Evolutionary conservation across 2,888 invertebrate genomes (phyloP).

Genomic region (Ennomos erosarius): DNA sequence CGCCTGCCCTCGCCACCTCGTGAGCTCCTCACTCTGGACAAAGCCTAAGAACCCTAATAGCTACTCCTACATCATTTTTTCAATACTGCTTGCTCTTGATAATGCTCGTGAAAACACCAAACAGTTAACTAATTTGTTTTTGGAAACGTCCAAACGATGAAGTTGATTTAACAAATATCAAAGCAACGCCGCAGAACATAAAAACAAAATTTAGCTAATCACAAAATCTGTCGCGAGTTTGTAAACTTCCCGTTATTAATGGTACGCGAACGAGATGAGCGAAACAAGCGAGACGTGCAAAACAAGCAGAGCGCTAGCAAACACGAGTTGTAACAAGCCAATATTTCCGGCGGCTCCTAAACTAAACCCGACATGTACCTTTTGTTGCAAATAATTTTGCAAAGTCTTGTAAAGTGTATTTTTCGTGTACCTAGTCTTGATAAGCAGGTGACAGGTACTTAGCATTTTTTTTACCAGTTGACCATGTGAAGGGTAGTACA

Average conservation of each 20-base stretch:
- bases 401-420: too few relatives aligned
- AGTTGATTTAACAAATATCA: slow-evolving; percentile 9
- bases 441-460: too few relatives aligned
- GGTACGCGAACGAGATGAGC: slow-evolving; percentile 4
- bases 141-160: slow-evolving; percentile 1
- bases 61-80: too few relatives aligned
- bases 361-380: background rate
- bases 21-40: too few relatives aligned
- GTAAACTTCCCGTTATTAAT: slow-evolving; percentile 12
- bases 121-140: slow-evolving; percentile 5
- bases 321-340: background rate
- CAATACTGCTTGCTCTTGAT: too few relatives aligned
- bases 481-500: too few relatives aligned
- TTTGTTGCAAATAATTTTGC: too few relatives aligned
- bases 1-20: too few relatives aligned
- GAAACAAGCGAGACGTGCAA: slow-evolving; percentile 1
- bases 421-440: too few relatives aligned
- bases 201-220: slow-evolving; percentile 24
- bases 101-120: too few relatives aligned
- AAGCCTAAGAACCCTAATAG: too few relatives aligned
- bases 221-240: slow-evolving; percentile 13
- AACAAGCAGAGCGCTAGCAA: slow-evolving; percentile 3
- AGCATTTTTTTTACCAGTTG: too few relatives aligned
- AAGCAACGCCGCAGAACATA: slow-evolving; percentile 4
- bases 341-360: background rate